Evolutionary conservation across 2,888 invertebrate species (phyloP), one percentile per base, ranked within the genome.

Genomic region (Neoscelio sp.): DNA sequence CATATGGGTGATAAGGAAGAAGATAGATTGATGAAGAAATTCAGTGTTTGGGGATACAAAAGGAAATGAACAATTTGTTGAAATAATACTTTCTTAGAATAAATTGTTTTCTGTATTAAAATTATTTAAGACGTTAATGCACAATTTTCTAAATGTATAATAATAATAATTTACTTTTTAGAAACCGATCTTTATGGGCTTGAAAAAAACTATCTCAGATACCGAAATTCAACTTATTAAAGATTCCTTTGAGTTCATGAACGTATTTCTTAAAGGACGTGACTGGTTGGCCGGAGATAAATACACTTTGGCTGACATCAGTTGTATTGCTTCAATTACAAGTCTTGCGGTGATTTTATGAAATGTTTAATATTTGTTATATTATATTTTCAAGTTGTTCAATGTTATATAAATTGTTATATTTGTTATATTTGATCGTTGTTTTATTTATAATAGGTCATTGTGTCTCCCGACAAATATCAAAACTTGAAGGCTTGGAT

Each of bases 401-500:
- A 18, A 48, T 20, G 30, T 33, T 10, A 20, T 38, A 46, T 60
- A 7, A 56, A 38, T 71, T 18, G 46, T 38, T 2, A 2, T 12
- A 38, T n/a, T 38, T 12, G n/a, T 46, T 10, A 42, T 38, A 12
- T 12, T n/a, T n/a, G n/a, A n/a, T n/a, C n/a, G n/a, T n/a, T n/a
- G n/a, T n/a, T n/a, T n/a, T n/a, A 38, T 46, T 30, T 17, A 3
- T 79, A 64, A 2, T 28, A 87, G 86, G 13, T 40, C 1, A 2
- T 81, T 0, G 0, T 75, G 0, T 75, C 81, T 0, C 1, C 81
- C 20, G 83, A 86, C n/a, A 62, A 78, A n/a, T 94, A 92, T 86
- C 89, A 92, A 1, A 93, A 94, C 83, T 91, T 94, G 18, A 88
- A 91, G 67, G 90, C 91, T 54, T 95, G 94, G 95, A 78, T 93